Base-by-base conservation (phyloP, 1,140 invertebrate genomes). In the Sogatella furcifera region DNA sequence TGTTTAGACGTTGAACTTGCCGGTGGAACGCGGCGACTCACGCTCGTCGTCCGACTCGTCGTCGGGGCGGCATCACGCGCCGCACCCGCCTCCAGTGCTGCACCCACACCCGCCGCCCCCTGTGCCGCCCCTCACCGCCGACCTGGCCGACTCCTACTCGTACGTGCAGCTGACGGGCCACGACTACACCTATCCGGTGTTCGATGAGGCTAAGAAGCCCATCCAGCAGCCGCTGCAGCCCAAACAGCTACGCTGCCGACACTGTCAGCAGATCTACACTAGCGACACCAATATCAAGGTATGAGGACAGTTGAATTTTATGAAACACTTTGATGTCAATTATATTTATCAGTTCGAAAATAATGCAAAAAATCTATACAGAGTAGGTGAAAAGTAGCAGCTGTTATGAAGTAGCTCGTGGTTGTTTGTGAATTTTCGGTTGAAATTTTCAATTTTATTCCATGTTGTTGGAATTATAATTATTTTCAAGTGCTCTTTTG, bases 81-180 rank as follows among this genome's bases (percentile, higher is more conserved):
- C 68, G 70, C 63, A 69, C 71, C 64, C 75, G 78, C 66, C 72
- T 74, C 65, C 63, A 59, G 61, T 11, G 57, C 69, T 31, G 62
- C 52, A 69, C 59, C 53, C 71, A 61, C 61, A 65, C 58, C 28
- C 68, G 70, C 63, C 68, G 71, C 64, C 71, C 70, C 64, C 76
- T 77, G 69, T 73, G 78, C 52, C 76, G 78, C 66, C 72, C 74
- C 41, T 74, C 80, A 38, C 43, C 63, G 57, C 54, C 34, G 46
- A 67, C 19, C 74, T 74, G 54, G 62, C 71, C 5, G 84, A 88
- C 65, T 82, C 80, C 65, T 89, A 90, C 74, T 86, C 89, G 15
- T 95, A 95, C 70, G 90, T 95, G 44, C 89, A 92, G 69, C 80
- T 95, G 68, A 86, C 86, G 17, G 79, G 85, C 52, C 88, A 90